Evolutionary conservation across 1,140 invertebrate species (phyloP), one percentile per base, ranked within the genome.

Genomic region (Neodiprion fabricii): DNA sequence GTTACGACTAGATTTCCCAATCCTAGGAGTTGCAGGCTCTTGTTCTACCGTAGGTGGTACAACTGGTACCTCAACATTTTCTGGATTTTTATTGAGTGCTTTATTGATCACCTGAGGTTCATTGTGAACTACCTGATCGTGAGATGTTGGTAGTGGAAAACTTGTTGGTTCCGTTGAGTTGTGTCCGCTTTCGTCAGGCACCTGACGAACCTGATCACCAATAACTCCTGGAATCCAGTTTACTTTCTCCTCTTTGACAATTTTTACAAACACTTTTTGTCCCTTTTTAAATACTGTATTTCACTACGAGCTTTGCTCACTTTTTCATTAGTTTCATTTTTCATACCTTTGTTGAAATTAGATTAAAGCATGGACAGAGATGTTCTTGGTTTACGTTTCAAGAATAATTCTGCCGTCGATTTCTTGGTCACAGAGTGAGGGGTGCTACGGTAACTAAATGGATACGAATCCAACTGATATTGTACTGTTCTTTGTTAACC

Each of bases 301-400:
- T 53, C n/a, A 11, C 50, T 14, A 53, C 10, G 50, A 53, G 50
- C 1, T 2, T 53, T 53, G 50, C 50, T 53, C 50, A 53, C 50
- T 53, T 53, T 53, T 53, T 53, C 50, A 53, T 53, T 53, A 53
- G 50, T 11, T 14, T 53, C 14, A 53, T 53, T 53, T 53, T 53
- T 53, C 50, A 53, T 53, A 10, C 3, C 50, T 53, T 14, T 53
- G 50, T 53, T 53, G 50, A 53, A 2, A 53, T 53, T 53, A 53
- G 67, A 17, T 40, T 69, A 11, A 21, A 69, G 40, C 40, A 69
- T 23, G 40, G 67, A 69, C 17, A 69, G 67, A 40, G 17, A 17
- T 69, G 67, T 69, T 40, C 67, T 69, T 69, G 67, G 67, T 69
- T 69, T 69, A 21, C 67, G 17, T 69, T 3, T 69, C 67, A 69